These are phyloP conservation scores for Diadromus collaris DNA, from an alignment of 2,888 invertebrate species.

Conservation along the genomic window DNA sequence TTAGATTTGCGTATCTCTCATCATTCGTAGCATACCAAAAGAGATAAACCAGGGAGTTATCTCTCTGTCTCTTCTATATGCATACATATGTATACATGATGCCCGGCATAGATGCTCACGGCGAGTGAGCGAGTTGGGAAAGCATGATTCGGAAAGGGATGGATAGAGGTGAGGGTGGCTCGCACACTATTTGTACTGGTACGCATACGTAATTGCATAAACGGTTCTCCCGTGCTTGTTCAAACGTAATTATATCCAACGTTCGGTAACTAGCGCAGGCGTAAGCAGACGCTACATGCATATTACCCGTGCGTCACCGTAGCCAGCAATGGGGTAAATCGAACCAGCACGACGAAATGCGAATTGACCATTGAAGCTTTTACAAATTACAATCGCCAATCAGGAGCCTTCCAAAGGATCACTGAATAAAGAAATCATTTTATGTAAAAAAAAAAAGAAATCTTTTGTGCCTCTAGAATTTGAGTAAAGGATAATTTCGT, in stretches of 20 bases:
- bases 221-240: slow-evolving; percentile 60
- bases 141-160: slow-evolving; percentile 15
- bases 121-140: slow-evolving; percentile 8
- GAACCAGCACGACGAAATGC: neutral
- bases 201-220: slow-evolving; percentile 63
- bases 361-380: neutral
- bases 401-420: neutral
- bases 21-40: slow-evolving; percentile 5
- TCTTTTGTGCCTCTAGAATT: neutral
- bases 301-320: neutral
- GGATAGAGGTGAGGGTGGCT: slow-evolving; percentile 32
- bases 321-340: slow-evolving; percentile 10
- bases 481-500: neutral
- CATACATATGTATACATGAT: neutral
- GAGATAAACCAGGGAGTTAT: slow-evolving; percentile 16
- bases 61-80: slow-evolving; percentile 3
- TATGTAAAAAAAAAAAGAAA: neutral
- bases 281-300: slow-evolving; percentile 48
- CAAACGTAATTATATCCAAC: slow-evolving; percentile 62
- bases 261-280: slow-evolving; percentile 60
- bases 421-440: neutral
- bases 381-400: neutral
- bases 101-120: neutral
- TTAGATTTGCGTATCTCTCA: slow-evolving; percentile 17
- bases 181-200: slow-evolving; percentile 58